These are phyloP conservation scores for Sparidentex hasta DNA, from an alignment of 2,797 vertebrate species.

Conservation along the genomic window DNA sequence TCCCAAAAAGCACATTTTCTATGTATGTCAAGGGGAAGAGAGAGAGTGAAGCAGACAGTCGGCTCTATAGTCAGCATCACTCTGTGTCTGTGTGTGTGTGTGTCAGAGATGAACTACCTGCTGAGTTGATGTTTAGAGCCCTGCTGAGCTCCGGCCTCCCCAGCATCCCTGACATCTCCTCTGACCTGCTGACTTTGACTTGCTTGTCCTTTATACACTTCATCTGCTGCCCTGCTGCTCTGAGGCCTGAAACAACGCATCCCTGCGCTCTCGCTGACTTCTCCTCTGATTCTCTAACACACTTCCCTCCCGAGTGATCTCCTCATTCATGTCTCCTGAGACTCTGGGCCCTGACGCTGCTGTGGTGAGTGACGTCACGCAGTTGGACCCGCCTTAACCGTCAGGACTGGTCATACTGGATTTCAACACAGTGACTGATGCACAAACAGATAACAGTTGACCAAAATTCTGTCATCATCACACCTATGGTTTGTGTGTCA, in stretches of 20 bases:
- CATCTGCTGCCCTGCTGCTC: slow-evolving; percentile 18
- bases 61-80: background rate
- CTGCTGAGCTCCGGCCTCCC: slow-evolving; percentile 27
- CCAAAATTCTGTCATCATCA: background rate
- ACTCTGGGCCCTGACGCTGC: background rate
- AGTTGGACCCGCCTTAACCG: slow-evolving; percentile 1
- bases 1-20: background rate
- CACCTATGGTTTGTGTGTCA: background rate
- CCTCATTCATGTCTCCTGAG: background rate
- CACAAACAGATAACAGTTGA: background rate
- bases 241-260: slow-evolving; percentile 59
- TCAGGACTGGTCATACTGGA: slow-evolving; percentile 62
- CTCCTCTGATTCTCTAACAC: background rate
- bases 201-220: slow-evolving; percentile 12
- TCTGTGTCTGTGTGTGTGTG: slow-evolving; percentile 8
- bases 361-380: slow-evolving; percentile 25
- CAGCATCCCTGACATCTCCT: slow-evolving; percentile 23
- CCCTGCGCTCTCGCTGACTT: slow-evolving; percentile 9
- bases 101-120: slow-evolving; percentile 61
- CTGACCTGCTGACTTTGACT: slow-evolving; percentile 27
- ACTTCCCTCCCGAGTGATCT: slow-evolving; percentile 14
- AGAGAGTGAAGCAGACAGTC: background rate
- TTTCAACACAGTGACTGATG: slow-evolving; percentile 15
- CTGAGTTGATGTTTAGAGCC: slow-evolving; percentile 43
- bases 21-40: background rate